phyloP scores from a whole-genome alignment of 2,797 vertebrate genomes.

The Microctenopoma lineatum region DNA sequence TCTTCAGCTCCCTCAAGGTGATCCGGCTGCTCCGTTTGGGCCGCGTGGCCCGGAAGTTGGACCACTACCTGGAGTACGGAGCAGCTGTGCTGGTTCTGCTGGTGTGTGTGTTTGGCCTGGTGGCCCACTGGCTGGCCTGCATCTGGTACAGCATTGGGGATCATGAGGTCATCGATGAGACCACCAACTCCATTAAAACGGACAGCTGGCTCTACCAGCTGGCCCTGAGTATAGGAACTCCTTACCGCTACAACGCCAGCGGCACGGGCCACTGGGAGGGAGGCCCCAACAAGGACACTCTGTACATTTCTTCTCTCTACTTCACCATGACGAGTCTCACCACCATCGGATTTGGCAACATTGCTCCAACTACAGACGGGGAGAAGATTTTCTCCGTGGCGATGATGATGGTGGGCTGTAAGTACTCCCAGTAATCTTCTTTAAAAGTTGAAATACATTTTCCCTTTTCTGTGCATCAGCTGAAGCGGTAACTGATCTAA shows the following conservation, averaged over 20 bases:
- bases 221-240: slow-evolving; percentile 92
- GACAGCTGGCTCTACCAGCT: slow-evolving; percentile 98
- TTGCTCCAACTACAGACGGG: slow-evolving; percentile 95
- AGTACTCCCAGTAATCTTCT: slow-evolving; percentile 72
- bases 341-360: slow-evolving; percentile 98
- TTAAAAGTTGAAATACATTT: neutral
- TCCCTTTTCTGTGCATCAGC: neutral
- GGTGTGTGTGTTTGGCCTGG: slow-evolving; percentile 96
- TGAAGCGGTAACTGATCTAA: slow-evolving; percentile 1
- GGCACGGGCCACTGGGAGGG: slow-evolving; percentile 95
- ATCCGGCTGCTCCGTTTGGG: slow-evolving; percentile 93
- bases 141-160: slow-evolving; percentile 99
- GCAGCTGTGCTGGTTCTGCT: slow-evolving; percentile 94
- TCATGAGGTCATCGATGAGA: slow-evolving; percentile 94
- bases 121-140: slow-evolving; percentile 97
- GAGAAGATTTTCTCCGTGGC: slow-evolving; percentile 99
- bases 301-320: slow-evolving; percentile 97
- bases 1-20: slow-evolving; percentile 98
- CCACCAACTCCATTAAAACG: slow-evolving; percentile 93
- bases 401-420: slow-evolving; percentile 99
- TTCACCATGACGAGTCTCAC: slow-evolving; percentile 99
- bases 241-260: slow-evolving; percentile 92
- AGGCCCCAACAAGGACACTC: slow-evolving; percentile 94
- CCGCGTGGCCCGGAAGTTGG: slow-evolving; percentile 94
- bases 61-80: slow-evolving; percentile 97